Evolutionary conservation across 2,888 invertebrate genomes (phyloP).

Genomic region (Lithosia quadra): DNA sequence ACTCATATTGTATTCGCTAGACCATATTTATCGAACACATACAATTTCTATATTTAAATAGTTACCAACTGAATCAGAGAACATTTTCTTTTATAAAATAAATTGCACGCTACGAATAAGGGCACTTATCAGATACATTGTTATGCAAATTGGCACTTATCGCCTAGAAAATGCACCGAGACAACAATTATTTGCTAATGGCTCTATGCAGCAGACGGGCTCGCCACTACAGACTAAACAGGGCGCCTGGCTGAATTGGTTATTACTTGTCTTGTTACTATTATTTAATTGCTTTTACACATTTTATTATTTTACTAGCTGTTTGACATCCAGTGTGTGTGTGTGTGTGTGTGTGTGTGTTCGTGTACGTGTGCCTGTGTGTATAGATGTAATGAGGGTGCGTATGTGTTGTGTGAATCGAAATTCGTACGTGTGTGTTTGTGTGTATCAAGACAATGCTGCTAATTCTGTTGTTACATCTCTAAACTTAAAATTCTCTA

Average conservation of each 20-base stretch:
- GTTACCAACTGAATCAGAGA: neutral
- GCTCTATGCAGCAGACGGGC: slow-evolving; percentile 12
- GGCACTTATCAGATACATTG: slow-evolving; percentile 33
- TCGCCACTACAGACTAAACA: neutral
- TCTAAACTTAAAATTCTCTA: no score
- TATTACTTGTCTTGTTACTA: neutral
- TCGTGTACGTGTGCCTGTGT: no score
- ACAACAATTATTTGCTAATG: slow-evolving; percentile 43
- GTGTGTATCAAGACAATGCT: no score
- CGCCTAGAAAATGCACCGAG: slow-evolving; percentile 16
- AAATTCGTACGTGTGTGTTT: no score
- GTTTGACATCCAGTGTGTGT: no score
- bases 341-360: no score
- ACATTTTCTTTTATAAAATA: slow-evolving; percentile 1
- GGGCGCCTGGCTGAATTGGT: slow-evolving; percentile 3
- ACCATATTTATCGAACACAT: no score
- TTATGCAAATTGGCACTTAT: slow-evolving; percentile 44
- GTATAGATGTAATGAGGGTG: no score
- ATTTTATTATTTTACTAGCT: neutral
- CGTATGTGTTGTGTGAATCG: no score
- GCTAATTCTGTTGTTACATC: no score
- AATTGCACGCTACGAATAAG: slow-evolving; percentile 22
- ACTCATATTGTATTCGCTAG: no score
- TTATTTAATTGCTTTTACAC: no score
- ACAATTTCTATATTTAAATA: neutral